phyloP scores from a whole-genome alignment of 2,888 invertebrate species.

The Cataglyphis rosenhaueri region DNA sequence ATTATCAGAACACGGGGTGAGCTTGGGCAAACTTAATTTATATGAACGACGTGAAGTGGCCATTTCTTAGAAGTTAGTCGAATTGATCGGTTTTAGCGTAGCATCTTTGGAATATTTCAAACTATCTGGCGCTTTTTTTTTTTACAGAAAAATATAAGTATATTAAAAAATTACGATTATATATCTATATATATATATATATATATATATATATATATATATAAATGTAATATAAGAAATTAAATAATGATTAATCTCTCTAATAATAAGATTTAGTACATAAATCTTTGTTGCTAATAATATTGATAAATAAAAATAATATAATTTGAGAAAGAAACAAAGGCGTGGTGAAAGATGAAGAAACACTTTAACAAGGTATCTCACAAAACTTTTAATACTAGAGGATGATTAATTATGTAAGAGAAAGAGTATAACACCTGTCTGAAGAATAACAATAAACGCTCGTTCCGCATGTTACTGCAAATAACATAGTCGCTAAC shows the following conservation, averaged over 20 bases:
- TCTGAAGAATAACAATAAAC: conserved; percentile 47
- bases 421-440: conserved; percentile 50
- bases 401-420: conserved; percentile 56
- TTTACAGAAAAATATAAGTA: neutral
- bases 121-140: neutral
- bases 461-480: conserved; percentile 24
- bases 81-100: neutral
- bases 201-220: neutral
- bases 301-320: neutral
- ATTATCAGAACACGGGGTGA: conserved; percentile 34
- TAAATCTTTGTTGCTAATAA: neutral
- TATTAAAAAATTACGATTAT: neutral
- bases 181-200: neutral
- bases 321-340: neutral
- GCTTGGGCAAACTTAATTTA: conserved; percentile 25
- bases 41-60: conserved; percentile 21
- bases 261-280: neutral
- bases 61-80: conserved; percentile 35
- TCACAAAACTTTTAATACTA: conserved; percentile 34
- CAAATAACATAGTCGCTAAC: conserved; percentile 31
- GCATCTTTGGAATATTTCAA: neutral
- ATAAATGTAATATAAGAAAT: neutral
- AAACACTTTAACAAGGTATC: conserved; percentile 39
- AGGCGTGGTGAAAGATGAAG: neutral
- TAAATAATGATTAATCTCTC: neutral